Evolutionary conservation across 2,888 invertebrate species (phyloP), one percentile per base, ranked within the genome.

Genomic region (Thumatha senex): DNA sequence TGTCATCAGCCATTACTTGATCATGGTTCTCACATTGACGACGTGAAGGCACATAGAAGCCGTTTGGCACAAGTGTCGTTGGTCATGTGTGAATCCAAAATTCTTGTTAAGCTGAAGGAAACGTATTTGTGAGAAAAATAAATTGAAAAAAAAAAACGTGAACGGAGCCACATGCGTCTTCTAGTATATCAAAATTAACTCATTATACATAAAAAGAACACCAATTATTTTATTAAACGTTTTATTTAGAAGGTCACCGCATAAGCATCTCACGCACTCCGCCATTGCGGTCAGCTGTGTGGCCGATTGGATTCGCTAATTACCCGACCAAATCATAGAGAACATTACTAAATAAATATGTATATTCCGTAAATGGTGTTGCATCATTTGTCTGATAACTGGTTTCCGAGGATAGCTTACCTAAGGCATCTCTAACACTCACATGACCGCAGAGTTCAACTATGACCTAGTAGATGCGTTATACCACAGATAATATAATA

Each of bases 311-410:
- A 0, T 40, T 7, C 29, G 38, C 13, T 46, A 51, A 51, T 46
- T 46, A 51, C 31, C 8, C 51, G 12, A 46, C 41, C 40, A 50
- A 41, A 41, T 43, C 33, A 38, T 41, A 46, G 18, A 34, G 40
- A 41, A 50, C 45, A 35, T 11, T 31, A 40, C 14, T 24, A 33
- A 36, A 40, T 40, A 44, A 39, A 44, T 39, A 49, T 29, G 35
- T 34, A 40, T 29, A 10, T 42, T 36, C 46, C n/a, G 13, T 36
- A 40, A 35, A 47, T 41, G 15, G 41, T 42, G 18, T 48, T 48
- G 38, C 48, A 38, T 48, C 48, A 48, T 31, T 15, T 14, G 40
- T n/a, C 10, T 12, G 7, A 33, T 24, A 38, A 48, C 48, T 43
- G n/a, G 48, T 42, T 42, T 30, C 2, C 3, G 18, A 24, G 18